Evolutionary conservation across 2,113 vertebrate genomes (phyloP), one percentile per base, ranked within the genome.

Genomic region (Cathartes aura): DNA sequence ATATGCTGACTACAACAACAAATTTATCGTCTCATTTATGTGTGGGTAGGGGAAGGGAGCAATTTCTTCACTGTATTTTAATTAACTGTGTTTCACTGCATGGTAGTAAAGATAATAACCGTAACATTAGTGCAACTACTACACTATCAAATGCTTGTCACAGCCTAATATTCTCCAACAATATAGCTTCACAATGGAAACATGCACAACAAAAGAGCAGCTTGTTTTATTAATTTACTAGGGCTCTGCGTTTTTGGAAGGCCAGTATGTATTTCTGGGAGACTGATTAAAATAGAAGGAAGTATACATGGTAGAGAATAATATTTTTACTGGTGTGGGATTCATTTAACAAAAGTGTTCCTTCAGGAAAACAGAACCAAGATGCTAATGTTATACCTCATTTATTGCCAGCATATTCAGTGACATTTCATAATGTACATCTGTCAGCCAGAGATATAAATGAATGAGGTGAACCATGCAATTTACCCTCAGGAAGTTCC

Each of bases 381-480:
- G 98, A 98, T 98, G 98, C 98, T 98, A 98, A 98, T 97, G 98
- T 97, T 98, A 97, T 97, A 98, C 98, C 97, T 98, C 98, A 98
- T 99, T 99, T 98, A 98, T 99, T 98, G 98, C 98, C 95, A 98
- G 95, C 95, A 97, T 98, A 99, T 99, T 98, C 98, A 98, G 98
- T 98, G 98, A 99, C 99, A 98, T 98, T 98, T 98, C 97, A 95
- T 98, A 99, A 98, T 98, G 98, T 99, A 99, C 99, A 98, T 99
- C 98, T 99, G 98, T 99, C 99, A 99, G 94, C 97, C 97, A 98
- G 97, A 98, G 98, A 98, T 98, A 98, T 97, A 98, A 98, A 98
- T 97, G 98, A 98, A 97, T 98, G 98, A 98, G 97, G 97, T 99
- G 98, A 99, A 99, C 98, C 98, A 98, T 99, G 97, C 98, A 98